Percentiles rank a stretch among this genome's conserved stretches.
Evolutionary conservation across 1,140 invertebrate species (phyloP).

Genomic region (Melitaea cinxia): DNA sequence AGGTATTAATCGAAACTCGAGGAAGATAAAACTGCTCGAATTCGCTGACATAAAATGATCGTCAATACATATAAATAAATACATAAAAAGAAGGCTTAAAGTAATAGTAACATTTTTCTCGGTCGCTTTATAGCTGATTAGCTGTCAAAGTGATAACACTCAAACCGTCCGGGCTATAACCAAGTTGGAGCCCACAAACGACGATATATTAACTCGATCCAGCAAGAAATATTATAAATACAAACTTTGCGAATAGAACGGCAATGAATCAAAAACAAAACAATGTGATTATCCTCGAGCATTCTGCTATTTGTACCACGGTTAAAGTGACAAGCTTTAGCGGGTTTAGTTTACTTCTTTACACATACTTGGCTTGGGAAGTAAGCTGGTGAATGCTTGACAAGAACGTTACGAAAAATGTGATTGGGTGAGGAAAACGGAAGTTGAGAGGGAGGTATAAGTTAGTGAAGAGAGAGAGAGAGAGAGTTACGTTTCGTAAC

Average conservation of each 20-base stretch:
- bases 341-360: background rate
- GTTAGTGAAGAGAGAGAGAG: too few species aligned
- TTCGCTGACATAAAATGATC: too few species aligned
- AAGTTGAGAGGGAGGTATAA: too few species aligned
- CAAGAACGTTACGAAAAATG: too few species aligned
- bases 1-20: too few species aligned
- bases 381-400: too few species aligned
- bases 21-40: too few species aligned
- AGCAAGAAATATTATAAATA: slow-evolving; percentile 71
- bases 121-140: slow-evolving; percentile 1
- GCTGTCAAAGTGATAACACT: background rate
- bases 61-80: background rate
- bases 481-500: too few species aligned
- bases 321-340: slow-evolving; percentile 27
- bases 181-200: background rate
- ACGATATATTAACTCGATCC: slow-evolving; percentile 11
- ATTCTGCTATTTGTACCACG: slow-evolving; percentile 47
- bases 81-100: background rate
- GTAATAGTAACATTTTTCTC: background rate
- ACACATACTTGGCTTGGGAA: too few species aligned
- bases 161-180: background rate
- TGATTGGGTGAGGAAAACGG: too few species aligned
- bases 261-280: slow-evolving; percentile 79
- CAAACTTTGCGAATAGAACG: slow-evolving; percentile 69
- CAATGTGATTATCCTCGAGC: slow-evolving; percentile 77